Evolutionary conservation across 2,888 invertebrate species (phyloP), one percentile per base, ranked within the genome.

Genomic region (Pyralis farinalis): DNA sequence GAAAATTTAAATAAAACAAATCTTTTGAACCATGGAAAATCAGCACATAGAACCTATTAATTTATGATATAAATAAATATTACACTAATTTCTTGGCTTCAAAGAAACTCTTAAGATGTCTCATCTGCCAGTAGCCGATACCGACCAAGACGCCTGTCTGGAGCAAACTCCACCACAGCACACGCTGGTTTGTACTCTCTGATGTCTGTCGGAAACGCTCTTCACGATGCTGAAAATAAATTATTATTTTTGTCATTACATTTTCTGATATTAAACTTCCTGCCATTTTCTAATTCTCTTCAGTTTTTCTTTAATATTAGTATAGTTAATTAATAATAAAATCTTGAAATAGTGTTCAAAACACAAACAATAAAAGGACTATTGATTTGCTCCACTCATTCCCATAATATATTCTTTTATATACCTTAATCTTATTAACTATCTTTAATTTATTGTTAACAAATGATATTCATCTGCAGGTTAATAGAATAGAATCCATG

Each of bases 81-180:
- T 93, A 96, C 34, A 98, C 98, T 72, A 99, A 91, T 92, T 99
- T 99, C 89, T 99, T 99, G 20, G 99, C 99, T 88, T 99, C 98
- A 71, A 99, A 99, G 92, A 99, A 99, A 67, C 97, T 96, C 91
- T 99, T 99, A 55, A 99, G 91, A 91, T 99, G 99, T 66, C 94
- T 93, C 98, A 99, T 99, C 86, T 99, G 99, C 99, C 99, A 99
- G 55, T 97, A 95, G 9, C 99, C 99, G 92, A 99, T 99, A 22
- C 92, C 86, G 0, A 99, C 88, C 7, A 99, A 91, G 30, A 99
- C 96, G 39, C 93, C 91, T 0, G 97, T 97, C 85, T 99, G 99
- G 0, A 95, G 93, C 8, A 98, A 87, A 40, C 98, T 97, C 98
- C 98, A 99, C 97, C 98, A 99, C 16, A 99, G 90, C 0, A 98